phyloP scores from a whole-genome alignment of 2,113 vertebrate genomes.

The Panurus biarmicus region DNA sequence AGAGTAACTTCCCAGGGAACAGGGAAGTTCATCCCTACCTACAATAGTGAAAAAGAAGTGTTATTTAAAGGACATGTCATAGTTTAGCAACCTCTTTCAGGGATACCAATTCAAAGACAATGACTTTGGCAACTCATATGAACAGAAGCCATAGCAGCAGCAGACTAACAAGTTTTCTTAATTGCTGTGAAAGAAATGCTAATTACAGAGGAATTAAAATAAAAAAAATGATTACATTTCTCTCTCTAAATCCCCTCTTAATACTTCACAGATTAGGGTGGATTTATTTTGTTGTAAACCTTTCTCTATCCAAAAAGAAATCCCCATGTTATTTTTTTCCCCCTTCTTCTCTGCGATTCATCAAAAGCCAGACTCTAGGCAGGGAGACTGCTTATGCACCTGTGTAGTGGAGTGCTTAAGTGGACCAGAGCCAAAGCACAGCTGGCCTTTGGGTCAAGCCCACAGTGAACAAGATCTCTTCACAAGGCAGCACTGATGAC shows the following conservation, averaged over 20 bases:
- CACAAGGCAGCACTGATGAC: not conserved
- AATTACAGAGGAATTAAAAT: constrained; percentile 58
- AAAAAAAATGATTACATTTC: constrained; percentile 48
- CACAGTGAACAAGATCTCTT: not conserved
- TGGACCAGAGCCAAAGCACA: not conserved
- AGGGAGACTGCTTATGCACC: not conserved
- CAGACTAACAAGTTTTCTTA: constrained; percentile 14
- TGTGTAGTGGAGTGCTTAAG: not conserved
- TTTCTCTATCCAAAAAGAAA: constrained; percentile 13
- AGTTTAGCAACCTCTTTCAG: not conserved
- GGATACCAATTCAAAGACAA: not conserved
- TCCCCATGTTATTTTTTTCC: not conserved
- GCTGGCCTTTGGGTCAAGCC: constrained; percentile 8
- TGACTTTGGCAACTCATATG: not conserved
- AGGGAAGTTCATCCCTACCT: not conserved
- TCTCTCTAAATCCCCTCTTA: constrained; percentile 52
- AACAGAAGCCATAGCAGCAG: not conserved
- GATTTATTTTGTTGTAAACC: constrained; percentile 55
- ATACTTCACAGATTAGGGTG: constrained; percentile 51
- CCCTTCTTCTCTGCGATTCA: not conserved
- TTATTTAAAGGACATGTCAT: not conserved
- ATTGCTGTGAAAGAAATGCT: constrained; percentile 34
- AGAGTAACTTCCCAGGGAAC: not conserved
- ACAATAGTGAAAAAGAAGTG: not conserved
- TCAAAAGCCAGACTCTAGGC: not conserved